These are phyloP conservation scores for Leptinotarsa haldemani DNA, from an alignment of 2,888 invertebrate species.

Conservation along the genomic window DNA sequence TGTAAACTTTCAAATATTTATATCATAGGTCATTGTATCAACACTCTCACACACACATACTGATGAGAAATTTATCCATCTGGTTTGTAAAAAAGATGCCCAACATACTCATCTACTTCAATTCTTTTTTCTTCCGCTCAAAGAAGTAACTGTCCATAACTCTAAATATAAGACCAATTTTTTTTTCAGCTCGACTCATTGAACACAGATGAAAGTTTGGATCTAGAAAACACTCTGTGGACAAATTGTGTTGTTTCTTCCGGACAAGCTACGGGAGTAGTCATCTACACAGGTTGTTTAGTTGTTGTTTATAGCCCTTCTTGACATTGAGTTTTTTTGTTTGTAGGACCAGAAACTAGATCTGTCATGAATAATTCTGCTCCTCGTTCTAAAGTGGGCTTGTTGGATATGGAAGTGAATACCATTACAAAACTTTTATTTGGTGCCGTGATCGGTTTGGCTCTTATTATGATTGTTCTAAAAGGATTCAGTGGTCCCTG, in stretches of 20 bases:
- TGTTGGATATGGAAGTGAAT: constrained; percentile 96
- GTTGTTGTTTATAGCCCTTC: not conserved
- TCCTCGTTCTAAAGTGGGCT: constrained; percentile 95
- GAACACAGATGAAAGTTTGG: constrained; percentile 82
- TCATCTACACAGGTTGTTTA: constrained; percentile 86
- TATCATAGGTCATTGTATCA: no score
- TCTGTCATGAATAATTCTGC: constrained; percentile 99
- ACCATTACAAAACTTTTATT: constrained; percentile 96
- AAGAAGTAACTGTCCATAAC: no score
- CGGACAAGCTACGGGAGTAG: constrained; percentile 93
- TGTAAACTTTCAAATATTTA: no score
- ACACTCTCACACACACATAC: no score
- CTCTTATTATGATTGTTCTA: constrained; percentile 93
- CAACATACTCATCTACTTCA: no score
- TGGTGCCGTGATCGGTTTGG: constrained; percentile 88
- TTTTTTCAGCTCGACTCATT: constrained; percentile 70
- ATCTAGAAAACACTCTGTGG: constrained; percentile 98
- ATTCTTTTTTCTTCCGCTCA: no score
- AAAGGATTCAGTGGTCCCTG: constrained; percentile 97
- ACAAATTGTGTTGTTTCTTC: constrained; percentile 98
- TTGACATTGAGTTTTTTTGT: constrained; percentile 11
- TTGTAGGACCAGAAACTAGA: constrained; percentile 88
- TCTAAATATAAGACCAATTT: not conserved
- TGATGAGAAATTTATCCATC: no score
- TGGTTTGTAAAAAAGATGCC: no score